Conservation (phyloP, 2,113 vertebrate genomes). For the Apteryx owenii region DNA sequence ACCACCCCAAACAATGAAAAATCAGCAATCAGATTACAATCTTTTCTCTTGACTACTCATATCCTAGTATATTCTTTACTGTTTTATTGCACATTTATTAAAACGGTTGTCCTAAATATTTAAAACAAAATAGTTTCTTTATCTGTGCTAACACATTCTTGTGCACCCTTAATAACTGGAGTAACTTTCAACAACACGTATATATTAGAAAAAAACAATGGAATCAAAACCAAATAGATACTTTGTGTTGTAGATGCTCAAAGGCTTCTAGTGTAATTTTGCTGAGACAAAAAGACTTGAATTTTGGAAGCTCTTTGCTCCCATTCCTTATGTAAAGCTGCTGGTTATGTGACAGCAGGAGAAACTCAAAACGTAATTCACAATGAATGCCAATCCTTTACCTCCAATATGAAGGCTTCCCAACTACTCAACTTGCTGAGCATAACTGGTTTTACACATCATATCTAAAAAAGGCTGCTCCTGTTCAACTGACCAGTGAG, state of each 20-base stretch:
- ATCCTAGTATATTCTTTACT: slow-evolving; percentile 52
- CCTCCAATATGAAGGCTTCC: slow-evolving; percentile 55
- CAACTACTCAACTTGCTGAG: slow-evolving; percentile 66
- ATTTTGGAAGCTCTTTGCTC: slow-evolving; percentile 11
- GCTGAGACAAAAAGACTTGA: background rate
- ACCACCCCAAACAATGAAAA: slow-evolving; percentile 53
- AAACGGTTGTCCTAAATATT: slow-evolving; percentile 70
- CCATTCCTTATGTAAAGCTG: slow-evolving; percentile 6
- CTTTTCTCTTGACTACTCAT: slow-evolving; percentile 57
- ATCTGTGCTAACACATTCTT: slow-evolving; percentile 72
- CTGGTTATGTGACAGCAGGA: slow-evolving; percentile 44
- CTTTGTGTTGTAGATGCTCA: slow-evolving; percentile 3
- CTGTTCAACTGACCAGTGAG: slow-evolving; percentile 74
- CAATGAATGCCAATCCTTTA: slow-evolving; percentile 68
- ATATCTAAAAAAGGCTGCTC: slow-evolving; percentile 53
- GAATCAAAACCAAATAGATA: slow-evolving; percentile 14
- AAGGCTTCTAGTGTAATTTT: background rate
- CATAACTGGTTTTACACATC: slow-evolving; percentile 66
- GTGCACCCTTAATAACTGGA: slow-evolving; percentile 62
- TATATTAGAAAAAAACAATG: slow-evolving; percentile 42
- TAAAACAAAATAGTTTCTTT: slow-evolving; percentile 61
- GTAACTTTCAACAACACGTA: slow-evolving; percentile 46
- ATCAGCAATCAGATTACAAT: slow-evolving; percentile 62
- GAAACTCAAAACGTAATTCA: slow-evolving; percentile 65
- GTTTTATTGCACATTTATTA: slow-evolving; percentile 76